A percentile compares a stretch with the other conserved stretches of the same genome.
phyloP scores from a whole-genome alignment of 2,888 invertebrate species.

The Diarsia dahlii region DNA sequence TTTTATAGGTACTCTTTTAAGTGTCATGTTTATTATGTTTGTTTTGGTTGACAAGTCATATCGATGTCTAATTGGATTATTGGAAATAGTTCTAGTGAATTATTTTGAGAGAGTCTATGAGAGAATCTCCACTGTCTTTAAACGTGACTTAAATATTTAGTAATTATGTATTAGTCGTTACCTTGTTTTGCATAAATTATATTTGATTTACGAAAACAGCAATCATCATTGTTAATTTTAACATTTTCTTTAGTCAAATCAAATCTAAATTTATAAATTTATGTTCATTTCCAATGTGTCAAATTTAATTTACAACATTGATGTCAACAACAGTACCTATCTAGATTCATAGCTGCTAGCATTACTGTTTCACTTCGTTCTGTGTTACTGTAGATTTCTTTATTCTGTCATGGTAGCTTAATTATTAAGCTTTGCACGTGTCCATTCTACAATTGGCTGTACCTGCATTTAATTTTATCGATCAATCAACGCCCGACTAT shows the following conservation, averaged over 20 bases:
- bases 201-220: constrained; percentile 16
- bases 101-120: constrained; percentile 31
- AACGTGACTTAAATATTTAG: constrained; percentile 1
- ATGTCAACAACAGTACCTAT: constrained; percentile 35
- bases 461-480: constrained; percentile 63
- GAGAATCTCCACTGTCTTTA: background rate
- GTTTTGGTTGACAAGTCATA: constrained; percentile 53
- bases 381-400: constrained; percentile 18
- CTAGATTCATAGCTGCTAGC: constrained; percentile 22
- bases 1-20: constrained; percentile 59
- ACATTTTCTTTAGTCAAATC: constrained; percentile 5
- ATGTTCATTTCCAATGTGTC: constrained; percentile 13
- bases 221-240: constrained; percentile 16
- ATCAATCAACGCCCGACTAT: constrained; percentile 70
- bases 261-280: constrained; percentile 3
- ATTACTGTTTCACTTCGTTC: constrained; percentile 17
- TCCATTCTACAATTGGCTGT: constrained; percentile 57
- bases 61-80: constrained; percentile 44
- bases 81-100: constrained; percentile 33
- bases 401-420: constrained; percentile 30
- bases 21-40: constrained; percentile 61
- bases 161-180: background rate
- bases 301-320: constrained; percentile 38
- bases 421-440: constrained; percentile 62
- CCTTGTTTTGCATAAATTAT: constrained; percentile 7